Evolutionary conservation across 2,797 vertebrate species (phyloP).

Genomic region (Molossus molossus): DNA sequence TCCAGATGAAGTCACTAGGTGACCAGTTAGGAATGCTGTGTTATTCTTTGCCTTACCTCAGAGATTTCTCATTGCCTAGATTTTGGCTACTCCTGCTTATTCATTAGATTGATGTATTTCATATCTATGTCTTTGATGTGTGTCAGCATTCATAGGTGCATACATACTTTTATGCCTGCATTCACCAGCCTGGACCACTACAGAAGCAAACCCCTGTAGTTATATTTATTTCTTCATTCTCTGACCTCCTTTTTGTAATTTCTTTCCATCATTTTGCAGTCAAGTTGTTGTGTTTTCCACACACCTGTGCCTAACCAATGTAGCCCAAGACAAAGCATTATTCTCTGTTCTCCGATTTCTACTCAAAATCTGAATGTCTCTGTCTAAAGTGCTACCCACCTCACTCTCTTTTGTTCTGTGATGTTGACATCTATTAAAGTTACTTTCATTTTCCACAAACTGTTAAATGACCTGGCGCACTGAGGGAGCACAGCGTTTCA

Average conservation of each 20-base stretch:
- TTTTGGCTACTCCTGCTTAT: neutral
- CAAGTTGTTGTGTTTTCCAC: neutral
- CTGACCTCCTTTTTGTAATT: neutral
- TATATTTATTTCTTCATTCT: neutral
- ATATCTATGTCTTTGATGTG: neutral
- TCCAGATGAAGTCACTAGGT: neutral
- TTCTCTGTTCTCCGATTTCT: constrained; percentile 1
- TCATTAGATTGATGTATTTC: neutral
- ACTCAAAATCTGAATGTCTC: neutral
- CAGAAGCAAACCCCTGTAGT: neutral
- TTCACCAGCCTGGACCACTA: neutral
- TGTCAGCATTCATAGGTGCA: neutral
- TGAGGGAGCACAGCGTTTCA: neutral
- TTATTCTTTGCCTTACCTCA: neutral
- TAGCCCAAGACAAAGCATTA: neutral
- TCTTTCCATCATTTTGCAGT: neutral
- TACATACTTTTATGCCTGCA: neutral
- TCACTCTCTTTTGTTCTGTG: neutral
- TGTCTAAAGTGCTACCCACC: neutral
- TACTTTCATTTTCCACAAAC: neutral
- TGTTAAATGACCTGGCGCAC: neutral
- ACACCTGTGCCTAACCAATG: neutral
- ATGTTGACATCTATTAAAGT: neutral
- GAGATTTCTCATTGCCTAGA: neutral
- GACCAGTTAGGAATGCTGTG: neutral